Evolutionary conservation across 2,888 invertebrate species (phyloP).

Genomic region (Eudasyphora cyanicolor): DNA sequence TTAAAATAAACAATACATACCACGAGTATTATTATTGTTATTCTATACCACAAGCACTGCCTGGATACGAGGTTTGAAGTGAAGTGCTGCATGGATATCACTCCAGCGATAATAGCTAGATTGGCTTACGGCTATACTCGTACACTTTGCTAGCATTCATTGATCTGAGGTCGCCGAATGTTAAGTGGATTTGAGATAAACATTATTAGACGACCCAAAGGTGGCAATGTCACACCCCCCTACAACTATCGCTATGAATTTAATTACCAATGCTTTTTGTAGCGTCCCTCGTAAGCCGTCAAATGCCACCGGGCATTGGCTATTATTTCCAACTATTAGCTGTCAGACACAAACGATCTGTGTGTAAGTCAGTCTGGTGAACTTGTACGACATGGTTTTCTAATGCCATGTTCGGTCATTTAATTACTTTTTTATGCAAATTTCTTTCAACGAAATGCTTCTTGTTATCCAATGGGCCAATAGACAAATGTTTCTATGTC

Average conservation of each 20-base stretch:
- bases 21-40: background rate
- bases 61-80: background rate
- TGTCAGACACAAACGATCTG: constrained; percentile 18
- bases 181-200: background rate
- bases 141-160: background rate
- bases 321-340: background rate
- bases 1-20: background rate
- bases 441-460: background rate
- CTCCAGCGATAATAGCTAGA: background rate
- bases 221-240: background rate
- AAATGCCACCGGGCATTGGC: background rate
- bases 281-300: background rate
- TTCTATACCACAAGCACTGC: background rate
- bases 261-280: background rate
- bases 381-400: constrained; percentile 12
- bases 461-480: background rate
- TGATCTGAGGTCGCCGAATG: background rate
- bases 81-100: background rate
- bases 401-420: constrained; percentile 1
- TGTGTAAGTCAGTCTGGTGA: background rate
- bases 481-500: background rate
- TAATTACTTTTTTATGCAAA: constrained; percentile 54
- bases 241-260: background rate
- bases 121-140: too few species aligned
- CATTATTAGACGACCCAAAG: background rate